Evolutionary conservation across 1,140 invertebrate species (phyloP).

Genomic region (Drosophila nasuta): DNA sequence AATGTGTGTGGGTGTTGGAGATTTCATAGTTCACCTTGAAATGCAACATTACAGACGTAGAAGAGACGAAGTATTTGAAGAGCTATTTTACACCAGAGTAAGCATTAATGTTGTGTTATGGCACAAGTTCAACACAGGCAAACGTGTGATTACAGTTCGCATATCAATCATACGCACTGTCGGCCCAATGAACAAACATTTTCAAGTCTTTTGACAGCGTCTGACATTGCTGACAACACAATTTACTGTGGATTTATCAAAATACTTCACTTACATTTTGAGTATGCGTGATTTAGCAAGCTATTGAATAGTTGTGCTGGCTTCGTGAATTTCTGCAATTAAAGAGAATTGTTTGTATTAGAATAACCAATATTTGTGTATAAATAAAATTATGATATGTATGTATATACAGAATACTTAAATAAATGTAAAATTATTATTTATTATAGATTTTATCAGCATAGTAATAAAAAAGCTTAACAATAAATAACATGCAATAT

Average conservation of each 20-base stretch:
- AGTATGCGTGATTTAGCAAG: constrained; percentile 8
- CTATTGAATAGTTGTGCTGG: background rate
- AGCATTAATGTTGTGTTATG: constrained; percentile 41
- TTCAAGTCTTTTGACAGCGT: constrained; percentile 36
- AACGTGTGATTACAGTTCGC: constrained; percentile 28
- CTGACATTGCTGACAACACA: constrained; percentile 60
- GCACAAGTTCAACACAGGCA: constrained; percentile 16
- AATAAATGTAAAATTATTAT: background rate
- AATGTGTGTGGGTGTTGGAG: background rate
- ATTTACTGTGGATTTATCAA: constrained; percentile 64
- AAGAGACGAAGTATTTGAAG: constrained; percentile 4
- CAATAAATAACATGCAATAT: background rate
- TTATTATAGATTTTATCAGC: background rate
- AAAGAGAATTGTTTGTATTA: constrained; percentile 12
- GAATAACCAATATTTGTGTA: background rate
- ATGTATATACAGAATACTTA: too few species aligned
- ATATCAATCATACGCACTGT: constrained; percentile 76
- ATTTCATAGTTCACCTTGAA: background rate
- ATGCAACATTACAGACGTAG: background rate
- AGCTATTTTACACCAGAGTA: constrained; percentile 51
- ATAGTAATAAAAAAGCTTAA: too few species aligned
- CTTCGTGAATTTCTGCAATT: constrained; percentile 16
- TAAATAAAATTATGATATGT: background rate
- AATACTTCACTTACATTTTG: constrained; percentile 46
- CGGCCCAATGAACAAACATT: constrained; percentile 33